Conservation (phyloP, 2,113 vertebrate species). For the Istiophorus platypterus region DNA sequence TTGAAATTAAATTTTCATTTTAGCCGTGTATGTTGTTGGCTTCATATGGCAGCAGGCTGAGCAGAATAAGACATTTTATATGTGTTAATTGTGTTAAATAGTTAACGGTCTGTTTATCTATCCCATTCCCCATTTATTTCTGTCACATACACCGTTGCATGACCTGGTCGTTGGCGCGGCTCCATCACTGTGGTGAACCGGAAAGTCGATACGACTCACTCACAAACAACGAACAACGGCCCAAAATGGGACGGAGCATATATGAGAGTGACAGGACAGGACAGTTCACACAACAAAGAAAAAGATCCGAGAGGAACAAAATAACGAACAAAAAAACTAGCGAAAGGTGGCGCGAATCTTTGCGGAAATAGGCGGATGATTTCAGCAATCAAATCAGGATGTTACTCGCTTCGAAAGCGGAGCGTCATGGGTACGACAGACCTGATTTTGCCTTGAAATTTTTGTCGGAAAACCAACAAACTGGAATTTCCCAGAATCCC, state of each 20-base stretch:
- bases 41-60: background rate
- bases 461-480: background rate
- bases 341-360: background rate
- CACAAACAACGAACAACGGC: background rate
- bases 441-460: background rate
- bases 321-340: too few species aligned
- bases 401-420: background rate
- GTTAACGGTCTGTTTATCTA: background rate
- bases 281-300: background rate
- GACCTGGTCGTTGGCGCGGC: background rate
- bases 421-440: background rate
- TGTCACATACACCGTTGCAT: background rate
- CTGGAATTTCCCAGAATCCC: too few species aligned
- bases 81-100: background rate
- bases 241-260: too few species aligned
- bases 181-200: slow-evolving; percentile 1
- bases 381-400: background rate
- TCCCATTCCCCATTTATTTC: background rate
- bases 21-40: background rate
- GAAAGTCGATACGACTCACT: background rate
- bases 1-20: background rate
- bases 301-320: background rate
- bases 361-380: background rate
- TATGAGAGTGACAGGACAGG: background rate
- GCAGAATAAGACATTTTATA: background rate